These are phyloP conservation scores for Thaleichthys pacificus DNA, from an alignment of 2,797 vertebrate species.

Conservation along the genomic window DNA sequence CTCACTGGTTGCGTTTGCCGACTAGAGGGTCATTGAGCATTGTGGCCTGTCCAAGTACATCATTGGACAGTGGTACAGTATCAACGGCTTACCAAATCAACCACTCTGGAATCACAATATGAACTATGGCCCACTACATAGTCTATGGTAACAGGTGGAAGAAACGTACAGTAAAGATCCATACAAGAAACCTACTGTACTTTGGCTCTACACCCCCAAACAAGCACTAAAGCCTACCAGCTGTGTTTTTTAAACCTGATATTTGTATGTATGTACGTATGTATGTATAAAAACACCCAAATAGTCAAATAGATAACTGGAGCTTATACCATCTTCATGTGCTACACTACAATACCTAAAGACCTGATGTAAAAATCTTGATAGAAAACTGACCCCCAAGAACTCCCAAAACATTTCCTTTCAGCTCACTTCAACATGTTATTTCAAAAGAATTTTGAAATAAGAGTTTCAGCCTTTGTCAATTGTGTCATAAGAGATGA, in stretches of 20 bases:
- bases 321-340: slow-evolving; percentile 24
- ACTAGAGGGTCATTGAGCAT: background rate
- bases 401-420: background rate
- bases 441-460: background rate
- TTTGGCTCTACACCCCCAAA: background rate
- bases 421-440: background rate
- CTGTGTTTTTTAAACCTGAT: background rate
- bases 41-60: background rate
- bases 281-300: too few relatives aligned
- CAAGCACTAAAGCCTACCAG: slow-evolving; percentile 1
- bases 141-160: too few relatives aligned
- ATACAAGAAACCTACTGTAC: too few relatives aligned
- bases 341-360: slow-evolving; percentile 21
- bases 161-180: too few relatives aligned
- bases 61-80: too few relatives aligned
- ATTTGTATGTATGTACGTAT: background rate
- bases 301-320: too few relatives aligned
- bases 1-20: background rate
- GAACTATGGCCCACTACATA: too few relatives aligned
- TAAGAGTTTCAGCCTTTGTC: background rate
- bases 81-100: too few relatives aligned
- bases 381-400: background rate
- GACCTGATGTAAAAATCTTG: background rate
- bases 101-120: too few relatives aligned
- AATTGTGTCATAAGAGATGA: background rate